Base-by-base conservation (phyloP, 1,140 invertebrate genomes). In the Penaeus japonicus region DNA sequence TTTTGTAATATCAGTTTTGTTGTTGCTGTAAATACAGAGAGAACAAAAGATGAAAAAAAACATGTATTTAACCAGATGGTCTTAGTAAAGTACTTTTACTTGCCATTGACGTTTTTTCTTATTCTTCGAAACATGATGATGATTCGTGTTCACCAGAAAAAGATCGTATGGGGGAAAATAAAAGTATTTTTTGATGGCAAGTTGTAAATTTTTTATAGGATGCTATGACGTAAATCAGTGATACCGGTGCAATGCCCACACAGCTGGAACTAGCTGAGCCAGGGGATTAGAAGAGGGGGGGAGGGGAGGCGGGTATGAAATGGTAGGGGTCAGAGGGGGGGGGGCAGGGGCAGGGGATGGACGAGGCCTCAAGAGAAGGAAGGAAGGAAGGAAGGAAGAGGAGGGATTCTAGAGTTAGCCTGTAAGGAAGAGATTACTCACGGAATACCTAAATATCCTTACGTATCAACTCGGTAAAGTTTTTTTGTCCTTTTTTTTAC, bases 171-270 rank as follows among this genome's bases (percentile, higher is more conserved):
- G 75, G 47, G 32, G 32, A 39, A 77, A 32, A 32, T 32, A 77
- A 24, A 77, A 39, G 75, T 77, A 47, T 39, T 77, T 77, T 77
- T 77, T 77, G 75, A 77, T 77, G 75, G 75, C 30, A 77, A 77
- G 75, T 77, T 77, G 75, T 77, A 77, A 18, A 47, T 77, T 77
- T 47, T 77, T 77, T 77, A 77, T 77, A 77, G 75, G 75, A 77
- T 77, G 32, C 75, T 77, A 77, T 39, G 32, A 39, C 47, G 70
- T 75, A 75, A 77, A 77, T 47, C 75, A 15, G 39, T 47, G 75
- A 77, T 22, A 39, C 75, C 75, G 30, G 75, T 77, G 75, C 75
- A 77, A 77, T 77, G 75, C 30, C 75, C 27, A 77, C 27, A 27
- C 75, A 77, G 75, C 32, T 47, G 47, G 47, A 47, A 47, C 47